Conservation (phyloP, 2,113 vertebrate species). For the Alethe castanea region DNA sequence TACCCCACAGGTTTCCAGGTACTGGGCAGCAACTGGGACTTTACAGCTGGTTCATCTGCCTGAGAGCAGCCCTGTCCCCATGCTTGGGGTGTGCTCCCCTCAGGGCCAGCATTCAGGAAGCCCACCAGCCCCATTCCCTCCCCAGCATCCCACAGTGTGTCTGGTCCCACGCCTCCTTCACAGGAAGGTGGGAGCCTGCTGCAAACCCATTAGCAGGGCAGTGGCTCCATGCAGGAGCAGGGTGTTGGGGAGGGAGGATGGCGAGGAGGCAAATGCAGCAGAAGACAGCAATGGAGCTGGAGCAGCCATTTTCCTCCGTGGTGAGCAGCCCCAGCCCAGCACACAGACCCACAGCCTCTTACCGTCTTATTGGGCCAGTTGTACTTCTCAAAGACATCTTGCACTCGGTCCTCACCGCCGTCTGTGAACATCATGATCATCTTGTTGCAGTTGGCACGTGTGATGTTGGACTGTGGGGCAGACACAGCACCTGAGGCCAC, state of each 20-base stretch:
- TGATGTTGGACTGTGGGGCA: slow-evolving; percentile 84
- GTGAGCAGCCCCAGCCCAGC: neutral
- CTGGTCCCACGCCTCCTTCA: rapidly evolving
- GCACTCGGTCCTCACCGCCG: slow-evolving; percentile 93
- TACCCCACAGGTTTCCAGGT: neutral
- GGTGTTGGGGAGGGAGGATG: neutral
- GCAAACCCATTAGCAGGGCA: neutral
- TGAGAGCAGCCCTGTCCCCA: neutral
- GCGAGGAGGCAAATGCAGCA: neutral
- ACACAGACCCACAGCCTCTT: neutral
- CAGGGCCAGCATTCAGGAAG: neutral
- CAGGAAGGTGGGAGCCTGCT: neutral
- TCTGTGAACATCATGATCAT: slow-evolving; percentile 99
- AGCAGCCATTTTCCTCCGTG: neutral
- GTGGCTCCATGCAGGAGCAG: neutral
- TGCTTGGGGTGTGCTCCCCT: neutral
- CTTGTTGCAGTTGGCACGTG: slow-evolving; percentile 97
- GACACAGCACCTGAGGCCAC: neutral
- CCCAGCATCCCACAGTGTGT: rapidly evolving
- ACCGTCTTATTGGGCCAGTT: slow-evolving; percentile 99
- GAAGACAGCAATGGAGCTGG: neutral
- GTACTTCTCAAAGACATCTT: slow-evolving; percentile 97
- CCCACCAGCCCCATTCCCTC: neutral
- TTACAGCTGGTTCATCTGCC: neutral
- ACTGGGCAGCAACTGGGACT: neutral